Evolutionary conservation across 2,888 invertebrate genomes (phyloP).

Genomic region (Brenthis daphne): DNA sequence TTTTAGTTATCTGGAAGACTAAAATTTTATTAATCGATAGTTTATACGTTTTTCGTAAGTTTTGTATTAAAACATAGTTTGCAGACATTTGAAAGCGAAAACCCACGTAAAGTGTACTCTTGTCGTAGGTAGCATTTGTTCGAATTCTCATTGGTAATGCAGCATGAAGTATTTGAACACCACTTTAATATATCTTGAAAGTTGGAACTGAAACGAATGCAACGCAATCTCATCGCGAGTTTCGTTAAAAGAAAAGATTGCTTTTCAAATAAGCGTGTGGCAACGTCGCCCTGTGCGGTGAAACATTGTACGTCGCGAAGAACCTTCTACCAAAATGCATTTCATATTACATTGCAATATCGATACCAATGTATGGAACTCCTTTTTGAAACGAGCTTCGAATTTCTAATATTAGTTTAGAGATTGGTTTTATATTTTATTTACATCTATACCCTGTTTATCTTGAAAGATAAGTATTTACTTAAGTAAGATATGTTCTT

Average conservation of each 20-base stretch:
- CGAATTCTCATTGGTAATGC: constrained; percentile 20
- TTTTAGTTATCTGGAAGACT: too few relatives aligned
- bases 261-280: constrained; percentile 36
- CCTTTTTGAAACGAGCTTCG: constrained; percentile 15
- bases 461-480: too few relatives aligned
- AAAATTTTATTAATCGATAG: too few relatives aligned
- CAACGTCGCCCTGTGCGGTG: constrained; percentile 22
- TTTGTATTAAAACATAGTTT: background rate
- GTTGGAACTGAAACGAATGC: constrained; percentile 12
- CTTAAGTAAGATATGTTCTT: too few relatives aligned
- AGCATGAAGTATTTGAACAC: constrained; percentile 23
- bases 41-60: too few relatives aligned
- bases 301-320: constrained; percentile 22
- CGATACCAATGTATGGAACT: constrained; percentile 17
- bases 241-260: constrained; percentile 38
- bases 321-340: constrained; percentile 31
- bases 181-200: constrained; percentile 21
- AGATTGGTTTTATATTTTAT: background rate
- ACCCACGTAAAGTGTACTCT: background rate
- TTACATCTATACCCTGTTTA: background rate
- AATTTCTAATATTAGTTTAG: background rate
- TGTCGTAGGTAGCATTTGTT: background rate
- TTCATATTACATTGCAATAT: constrained; percentile 33
- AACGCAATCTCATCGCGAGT: constrained; percentile 33
- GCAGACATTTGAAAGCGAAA: background rate